Evolutionary conservation across 1,140 invertebrate genomes (phyloP).

Genomic region (Drosophila tristis): DNA sequence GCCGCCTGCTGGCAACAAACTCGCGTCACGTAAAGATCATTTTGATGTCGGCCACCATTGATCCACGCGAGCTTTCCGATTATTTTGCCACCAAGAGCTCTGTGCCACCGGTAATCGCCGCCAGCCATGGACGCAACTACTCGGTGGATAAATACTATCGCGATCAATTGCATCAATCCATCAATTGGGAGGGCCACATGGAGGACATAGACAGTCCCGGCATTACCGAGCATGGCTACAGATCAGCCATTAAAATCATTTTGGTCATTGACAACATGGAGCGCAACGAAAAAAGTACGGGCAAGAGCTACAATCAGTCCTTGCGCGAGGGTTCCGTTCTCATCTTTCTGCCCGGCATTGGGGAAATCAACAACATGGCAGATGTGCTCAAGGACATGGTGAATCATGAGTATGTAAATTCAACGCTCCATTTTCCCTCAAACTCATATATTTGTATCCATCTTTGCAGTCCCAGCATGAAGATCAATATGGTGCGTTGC

Average conservation of each 20-base stretch:
- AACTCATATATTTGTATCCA: not conserved
- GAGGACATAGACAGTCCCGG: slow-evolving; percentile 85
- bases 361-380: slow-evolving; percentile 89
- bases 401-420: slow-evolving; percentile 46
- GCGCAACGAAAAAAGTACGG: slow-evolving; percentile 38
- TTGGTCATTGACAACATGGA: slow-evolving; percentile 90
- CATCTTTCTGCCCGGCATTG: slow-evolving; percentile 94
- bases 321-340: slow-evolving; percentile 88
- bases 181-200: slow-evolving; percentile 58
- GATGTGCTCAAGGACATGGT: slow-evolving; percentile 71
- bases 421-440: not conserved
- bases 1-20: slow-evolving; percentile 91
- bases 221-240: slow-evolving; percentile 85
- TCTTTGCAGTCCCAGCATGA: slow-evolving; percentile 35
- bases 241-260: slow-evolving; percentile 88
- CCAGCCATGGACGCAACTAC: slow-evolving; percentile 85
- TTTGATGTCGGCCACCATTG: slow-evolving; percentile 95
- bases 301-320: slow-evolving; percentile 35
- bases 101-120: slow-evolving; percentile 86
- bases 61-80: slow-evolving; percentile 88
- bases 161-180: slow-evolving; percentile 85
- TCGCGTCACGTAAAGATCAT: slow-evolving; percentile 91
- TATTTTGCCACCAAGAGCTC: slow-evolving; percentile 88
- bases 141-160: slow-evolving; percentile 89
- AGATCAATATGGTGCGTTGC: slow-evolving; percentile 68